Base-by-base conservation (phyloP, 2,797 vertebrate species). In the Sternarchorhynchus goeldii region DNA sequence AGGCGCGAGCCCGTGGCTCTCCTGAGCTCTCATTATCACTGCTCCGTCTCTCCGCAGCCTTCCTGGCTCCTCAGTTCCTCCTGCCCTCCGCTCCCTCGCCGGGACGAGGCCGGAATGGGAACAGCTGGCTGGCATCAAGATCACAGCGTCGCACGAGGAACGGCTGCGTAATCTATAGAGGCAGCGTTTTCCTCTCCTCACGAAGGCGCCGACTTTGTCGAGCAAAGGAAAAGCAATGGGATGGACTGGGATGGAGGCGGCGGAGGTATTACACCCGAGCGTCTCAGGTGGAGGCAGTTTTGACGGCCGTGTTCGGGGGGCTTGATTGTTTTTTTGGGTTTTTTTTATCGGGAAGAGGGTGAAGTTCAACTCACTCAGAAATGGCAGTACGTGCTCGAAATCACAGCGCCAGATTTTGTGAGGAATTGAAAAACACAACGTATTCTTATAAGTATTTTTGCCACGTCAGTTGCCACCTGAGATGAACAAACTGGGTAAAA, bases 111-210 rank as follows among this genome's bases (percentile, higher is more conserved):
- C 74, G 65, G 77, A 68, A 66, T 31, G 50, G 10, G 71, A 85
- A 85, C 84, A 85, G 82, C 82, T 85, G 82, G 84, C 73, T 65
- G 75, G 67, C 81, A 82, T 85, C 84, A 80, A 80, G 75, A 77
- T 85, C 71, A 80, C 73, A 82, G 80, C 58, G 39, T 39, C 78
- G 60, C 60, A 20, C 83, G 70, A 83, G 79, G 81, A 83, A 85
- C 83, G 76, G 57, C 75, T 79, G 36, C 70, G 68, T 36, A 80
- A 72, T 85, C 58, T 25, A 20, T 77, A 76, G 82, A 80, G 82
- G 58, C 71, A 75, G 82, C 80, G 76, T 39, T 80, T 85, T 83
- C 57, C 66, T 72, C 18, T 25, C 58, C 68, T 32, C 50, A 25
- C 58, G 55, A 65, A 65, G 73, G 20, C 20, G 29, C 6, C 2